phyloP scores from a whole-genome alignment of 1,140 invertebrate species.

The Liolophura sinensis region DNA sequence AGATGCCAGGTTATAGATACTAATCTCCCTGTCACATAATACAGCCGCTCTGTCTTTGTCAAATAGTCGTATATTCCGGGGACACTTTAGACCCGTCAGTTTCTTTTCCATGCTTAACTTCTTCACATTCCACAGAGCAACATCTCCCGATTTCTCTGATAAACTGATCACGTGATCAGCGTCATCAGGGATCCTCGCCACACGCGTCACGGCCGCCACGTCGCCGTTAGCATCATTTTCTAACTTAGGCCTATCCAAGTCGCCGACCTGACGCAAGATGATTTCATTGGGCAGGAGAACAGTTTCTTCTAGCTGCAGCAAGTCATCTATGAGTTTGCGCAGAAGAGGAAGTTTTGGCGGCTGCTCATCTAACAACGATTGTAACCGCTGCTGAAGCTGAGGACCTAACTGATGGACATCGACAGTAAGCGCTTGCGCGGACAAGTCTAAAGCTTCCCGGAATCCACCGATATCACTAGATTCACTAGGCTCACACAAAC shows the following conservation, averaged over 20 bases:
- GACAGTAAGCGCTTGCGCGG: neutral
- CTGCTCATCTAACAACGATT: neutral
- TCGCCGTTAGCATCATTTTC: slow-evolving; percentile 74
- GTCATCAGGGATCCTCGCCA: slow-evolving; percentile 37
- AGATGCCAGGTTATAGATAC: slow-evolving; percentile 77
- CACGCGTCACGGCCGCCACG: slow-evolving; percentile 50
- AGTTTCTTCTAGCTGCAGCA: slow-evolving; percentile 73
- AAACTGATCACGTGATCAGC: slow-evolving; percentile 72
- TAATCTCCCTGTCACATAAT: slow-evolving; percentile 77
- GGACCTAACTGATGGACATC: no score
- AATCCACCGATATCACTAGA: slow-evolving; percentile 61
- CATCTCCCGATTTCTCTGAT: slow-evolving; percentile 73
- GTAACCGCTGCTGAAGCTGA: no score
- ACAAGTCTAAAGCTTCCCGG: slow-evolving; percentile 58
- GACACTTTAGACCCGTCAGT: slow-evolving; percentile 66
- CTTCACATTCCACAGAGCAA: slow-evolving; percentile 72
- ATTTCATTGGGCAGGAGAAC: slow-evolving; percentile 47
- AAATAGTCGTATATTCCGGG: slow-evolving; percentile 56
- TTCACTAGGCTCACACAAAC: slow-evolving; percentile 40
- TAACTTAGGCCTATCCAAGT: slow-evolving; percentile 30
- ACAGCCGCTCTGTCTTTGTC: slow-evolving; percentile 75
- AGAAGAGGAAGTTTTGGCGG: neutral
- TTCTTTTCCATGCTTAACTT: slow-evolving; percentile 67
- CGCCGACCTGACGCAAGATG: neutral
- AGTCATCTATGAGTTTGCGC: slow-evolving; percentile 53